Conservation (phyloP, 1,140 invertebrate species). For the Eufriesea mexicana region DNA sequence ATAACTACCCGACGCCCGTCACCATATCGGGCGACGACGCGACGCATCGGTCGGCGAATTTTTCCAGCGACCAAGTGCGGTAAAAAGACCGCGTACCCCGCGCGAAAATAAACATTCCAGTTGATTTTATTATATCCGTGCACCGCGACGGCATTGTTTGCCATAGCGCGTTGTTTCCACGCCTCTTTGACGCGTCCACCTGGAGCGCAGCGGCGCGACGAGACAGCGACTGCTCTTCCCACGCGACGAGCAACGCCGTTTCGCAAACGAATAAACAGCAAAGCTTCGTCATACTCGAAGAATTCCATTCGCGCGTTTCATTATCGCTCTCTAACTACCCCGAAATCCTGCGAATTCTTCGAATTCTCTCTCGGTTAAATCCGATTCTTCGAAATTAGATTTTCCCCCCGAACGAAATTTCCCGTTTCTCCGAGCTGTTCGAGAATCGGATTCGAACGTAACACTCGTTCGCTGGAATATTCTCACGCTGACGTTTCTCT, state of each 20-base stretch:
- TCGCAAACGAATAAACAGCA: not conserved
- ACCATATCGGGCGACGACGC: not conserved
- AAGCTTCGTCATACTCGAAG: not conserved
- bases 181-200: not conserved
- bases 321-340: not conserved
- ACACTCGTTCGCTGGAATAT: not conserved
- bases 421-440: too few species aligned
- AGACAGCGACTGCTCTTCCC: not conserved
- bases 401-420: not conserved
- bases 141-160: too few species aligned
- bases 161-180: not conserved
- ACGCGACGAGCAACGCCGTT: not conserved
- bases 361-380: not conserved
- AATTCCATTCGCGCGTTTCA: not conserved
- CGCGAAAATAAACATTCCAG: slow-evolving; percentile 67
- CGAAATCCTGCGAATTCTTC: not conserved
- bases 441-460: not conserved
- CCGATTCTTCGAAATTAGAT: not conserved
- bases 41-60: slow-evolving; percentile 42
- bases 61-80: slow-evolving; percentile 30
- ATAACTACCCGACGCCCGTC: slow-evolving; percentile 25
- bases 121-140: slow-evolving; percentile 66
- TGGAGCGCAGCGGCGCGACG: not conserved
- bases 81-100: slow-evolving; percentile 17
- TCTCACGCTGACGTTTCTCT: too few species aligned